Evolutionary conservation across 2,113 vertebrate species (phyloP), one percentile per base, ranked within the genome.

Genomic region (Nyctibius bracteatus): DNA sequence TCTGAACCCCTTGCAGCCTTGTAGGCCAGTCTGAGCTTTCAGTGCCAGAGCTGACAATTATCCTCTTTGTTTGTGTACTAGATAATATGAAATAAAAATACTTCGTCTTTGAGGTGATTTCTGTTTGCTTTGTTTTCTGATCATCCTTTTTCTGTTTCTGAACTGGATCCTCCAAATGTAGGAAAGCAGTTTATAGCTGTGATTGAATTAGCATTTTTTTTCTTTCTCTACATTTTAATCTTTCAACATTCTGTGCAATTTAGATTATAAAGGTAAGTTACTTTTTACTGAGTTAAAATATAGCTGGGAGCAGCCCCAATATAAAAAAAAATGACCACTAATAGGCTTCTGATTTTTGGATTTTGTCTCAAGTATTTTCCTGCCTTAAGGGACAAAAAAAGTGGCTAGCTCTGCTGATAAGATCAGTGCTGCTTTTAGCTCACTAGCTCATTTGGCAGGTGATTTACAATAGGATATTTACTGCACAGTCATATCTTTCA

Each of bases 391-490:
- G 31, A 86, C 46, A 52, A 52, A 93, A 90, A 35, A 37, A 30
- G 12, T 49, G 37, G 18, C 41, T 68, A 37, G 18, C 31, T 91
- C 31, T 88, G 47, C 78, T 91, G 87, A 80, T 94, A 88, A 72
- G 31, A 80, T 88, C 6, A 4, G 37, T 66, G 24, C 65, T 91
- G 52, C 68, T 84, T 77, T 88, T 87, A 79, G 61, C 54, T 92
- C 67, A 33, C 70, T 71, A 55, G 27, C 57, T 92, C 27, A 91
- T 88, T 74, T 92, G 59, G 23, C 54, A 93, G 71, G 35, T 91
- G 62, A 89, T 85, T 91, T 93, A 90, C 81, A 82, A 43, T 70
- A 70, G 37, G 23, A 24, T 93, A 75, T 93, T 95, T 94, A 73
- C 46, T 90, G 33, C 58, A 57, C 11, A 77, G 51, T 66, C 28